Conservation (phyloP, 2,797 vertebrate species). For the Siniperca obscura region DNA sequence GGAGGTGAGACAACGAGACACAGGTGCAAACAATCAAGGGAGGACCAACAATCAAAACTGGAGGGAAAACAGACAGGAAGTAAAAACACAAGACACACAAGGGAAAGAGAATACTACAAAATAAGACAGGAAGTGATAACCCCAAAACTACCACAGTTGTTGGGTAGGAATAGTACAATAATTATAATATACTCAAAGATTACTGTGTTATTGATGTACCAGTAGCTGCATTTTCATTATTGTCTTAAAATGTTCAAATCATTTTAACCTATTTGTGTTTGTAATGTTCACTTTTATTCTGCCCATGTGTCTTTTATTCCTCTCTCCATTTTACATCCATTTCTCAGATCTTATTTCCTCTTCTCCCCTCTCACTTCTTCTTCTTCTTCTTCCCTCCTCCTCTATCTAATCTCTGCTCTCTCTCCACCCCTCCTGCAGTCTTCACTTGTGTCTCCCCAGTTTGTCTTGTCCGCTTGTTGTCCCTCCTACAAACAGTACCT, state of each 20-base stretch:
- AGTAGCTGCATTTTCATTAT: background rate
- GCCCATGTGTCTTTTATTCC: background rate
- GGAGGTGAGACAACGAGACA: no score
- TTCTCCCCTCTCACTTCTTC: background rate
- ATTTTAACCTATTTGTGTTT: background rate
- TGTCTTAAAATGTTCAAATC: background rate
- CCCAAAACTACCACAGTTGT: no score
- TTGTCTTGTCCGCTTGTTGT: background rate
- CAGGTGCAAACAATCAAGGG: no score
- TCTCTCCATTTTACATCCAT: background rate
- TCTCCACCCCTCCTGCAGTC: background rate
- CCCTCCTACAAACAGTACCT: background rate
- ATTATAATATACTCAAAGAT: background rate
- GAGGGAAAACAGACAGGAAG: no score
- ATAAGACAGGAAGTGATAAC: no score
- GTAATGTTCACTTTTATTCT: constrained; percentile 1
- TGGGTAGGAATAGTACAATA: background rate
- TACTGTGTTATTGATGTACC: background rate
- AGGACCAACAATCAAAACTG: no score
- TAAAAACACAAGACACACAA: no score
- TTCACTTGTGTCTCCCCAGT: background rate
- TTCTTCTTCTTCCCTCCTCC: background rate
- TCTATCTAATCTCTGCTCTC: background rate
- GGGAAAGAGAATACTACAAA: no score
- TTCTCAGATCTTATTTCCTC: background rate